phyloP scores from a whole-genome alignment of 1,140 invertebrate species.

The Leptopilina clavipes region DNA sequence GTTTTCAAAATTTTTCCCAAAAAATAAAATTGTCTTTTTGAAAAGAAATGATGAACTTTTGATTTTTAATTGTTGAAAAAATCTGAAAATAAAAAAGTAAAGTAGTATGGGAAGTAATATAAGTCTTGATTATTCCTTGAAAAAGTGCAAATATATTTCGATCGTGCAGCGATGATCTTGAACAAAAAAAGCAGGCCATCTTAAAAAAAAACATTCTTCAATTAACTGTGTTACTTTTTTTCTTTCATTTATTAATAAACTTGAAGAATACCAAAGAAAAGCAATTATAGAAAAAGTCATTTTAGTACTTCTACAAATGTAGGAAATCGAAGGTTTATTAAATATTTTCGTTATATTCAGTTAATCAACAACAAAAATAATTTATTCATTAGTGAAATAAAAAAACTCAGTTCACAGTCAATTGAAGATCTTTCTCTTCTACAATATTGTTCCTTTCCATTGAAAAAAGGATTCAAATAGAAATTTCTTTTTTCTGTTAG shows the following conservation, averaged over 20 bases:
- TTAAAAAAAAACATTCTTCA: not conserved
- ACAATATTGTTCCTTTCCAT: not conserved
- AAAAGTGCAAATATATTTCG: conserved; percentile 57
- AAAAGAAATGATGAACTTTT: too few species aligned
- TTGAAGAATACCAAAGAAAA: too few species aligned
- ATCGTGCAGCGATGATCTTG: conserved; percentile 54
- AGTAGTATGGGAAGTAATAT: conserved; percentile 31
- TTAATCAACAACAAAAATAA: too few species aligned
- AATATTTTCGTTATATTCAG: too few species aligned
- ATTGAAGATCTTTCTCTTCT: not conserved
- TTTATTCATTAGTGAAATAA: too few species aligned
- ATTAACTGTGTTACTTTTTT: not conserved
- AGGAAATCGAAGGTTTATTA: too few species aligned
- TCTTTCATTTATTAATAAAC: not conserved
- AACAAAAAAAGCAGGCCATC: not conserved
- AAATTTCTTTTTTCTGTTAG: not conserved
- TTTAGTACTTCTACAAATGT: too few species aligned
- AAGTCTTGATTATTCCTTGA: conserved; percentile 45
- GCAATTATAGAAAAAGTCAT: too few species aligned
- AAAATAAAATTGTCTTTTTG: not conserved
- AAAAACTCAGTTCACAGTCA: not conserved
- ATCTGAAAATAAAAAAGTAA: not conserved
- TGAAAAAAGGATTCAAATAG: not conserved
- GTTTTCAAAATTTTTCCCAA: not conserved
- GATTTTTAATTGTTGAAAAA: too few species aligned